Evolutionary conservation across 2,113 vertebrate species (phyloP), one percentile per base, ranked within the genome.

Genomic region (Cephalopterus ornatus): DNA sequence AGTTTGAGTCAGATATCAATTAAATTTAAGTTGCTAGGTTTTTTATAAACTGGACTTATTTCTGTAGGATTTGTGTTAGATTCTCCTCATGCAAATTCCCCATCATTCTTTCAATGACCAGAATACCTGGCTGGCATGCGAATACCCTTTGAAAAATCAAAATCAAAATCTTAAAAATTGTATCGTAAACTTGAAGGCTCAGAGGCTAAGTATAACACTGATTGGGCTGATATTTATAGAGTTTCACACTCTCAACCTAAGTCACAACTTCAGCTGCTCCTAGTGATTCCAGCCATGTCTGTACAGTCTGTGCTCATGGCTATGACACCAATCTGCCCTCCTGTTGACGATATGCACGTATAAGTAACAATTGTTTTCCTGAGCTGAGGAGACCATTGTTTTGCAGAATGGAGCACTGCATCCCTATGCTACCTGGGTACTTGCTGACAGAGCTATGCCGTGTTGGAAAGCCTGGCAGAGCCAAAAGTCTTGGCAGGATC

Each of bases 311-410:
- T 44, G 32, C 42, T 61, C 5, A 2, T 32, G 73, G 39, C 35
- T 46, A 4, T 2, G 63, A 33, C 53, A 59, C 33, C 41, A 23
- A 4, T 2, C 21, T 82, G 30, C 58, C 41, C 10, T 61, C 39
- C 33, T 55, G 21, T 5, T 3, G 3, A 24, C 62, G 41, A 15
- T 5, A 33, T 2, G 2, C 26, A 13, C 17, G 20, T 35, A 30
- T 6, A 14, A 72, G 20, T 8, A 27, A 6, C 3, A 33, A 49
- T 6, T 17, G 6, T 7, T 81, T 76, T 33, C 70, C 77, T 75
- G 28, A 63, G 23, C 8, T 50, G 9, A 84, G 50, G n/a, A 73
- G 26, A 28, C 20, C 35, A 6, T 23, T 0, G 0, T 15, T 76
- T 53, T 84, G 55, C 42, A 91, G 68, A 70, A 21, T 2, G 0